Evolutionary conservation across 2,797 vertebrate genomes (phyloP), one percentile per base, ranked within the genome.

Genomic region (Sus cebifrons): DNA sequence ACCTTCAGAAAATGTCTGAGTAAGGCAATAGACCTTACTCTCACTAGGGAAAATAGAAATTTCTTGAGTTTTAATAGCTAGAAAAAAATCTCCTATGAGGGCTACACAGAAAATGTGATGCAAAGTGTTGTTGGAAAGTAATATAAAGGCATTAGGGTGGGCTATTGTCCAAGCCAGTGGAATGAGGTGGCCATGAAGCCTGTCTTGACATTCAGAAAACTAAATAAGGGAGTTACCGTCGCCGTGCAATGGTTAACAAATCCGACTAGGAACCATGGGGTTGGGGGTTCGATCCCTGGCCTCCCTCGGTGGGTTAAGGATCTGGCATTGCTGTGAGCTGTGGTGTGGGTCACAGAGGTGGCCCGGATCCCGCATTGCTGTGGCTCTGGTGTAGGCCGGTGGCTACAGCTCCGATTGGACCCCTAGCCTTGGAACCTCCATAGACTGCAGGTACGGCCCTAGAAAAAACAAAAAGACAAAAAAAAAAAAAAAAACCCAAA

Each of bases 11-110:
- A 70, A 85, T 8, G 14, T 84, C 10, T 91, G 29, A 32, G 49
- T 86, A 52, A 77, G 29, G 18, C 29, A 94, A 27, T 1, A 70
- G 16, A 32, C 20, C 3, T 83, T 65, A 7, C 58, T 89, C 44
- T 74, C 25, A 17, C 12, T 81, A 70, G 36, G 20, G 23, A 86
- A 77, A 44, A 62, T 12, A 85, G 15, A 89, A 94, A n/a, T 71
- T 14, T 14, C 32, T 15, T 82, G 44, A 78, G 23, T 83, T 95
- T 90, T 60, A 62, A 90, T 95, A 36, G 56, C 65, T 40, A 77
- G 36, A 11, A 25, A 74, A 49, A 87, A 21, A 65, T 49, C 67
- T 89, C 36, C 25, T 52, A 10, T 60, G 64, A 86, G 82, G 25
- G 36, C 15, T 49, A 49, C 2, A 36, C 10, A 84, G 84, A 68